Conservation (phyloP, 2,113 vertebrate species). For the Aegithalos caudatus region DNA sequence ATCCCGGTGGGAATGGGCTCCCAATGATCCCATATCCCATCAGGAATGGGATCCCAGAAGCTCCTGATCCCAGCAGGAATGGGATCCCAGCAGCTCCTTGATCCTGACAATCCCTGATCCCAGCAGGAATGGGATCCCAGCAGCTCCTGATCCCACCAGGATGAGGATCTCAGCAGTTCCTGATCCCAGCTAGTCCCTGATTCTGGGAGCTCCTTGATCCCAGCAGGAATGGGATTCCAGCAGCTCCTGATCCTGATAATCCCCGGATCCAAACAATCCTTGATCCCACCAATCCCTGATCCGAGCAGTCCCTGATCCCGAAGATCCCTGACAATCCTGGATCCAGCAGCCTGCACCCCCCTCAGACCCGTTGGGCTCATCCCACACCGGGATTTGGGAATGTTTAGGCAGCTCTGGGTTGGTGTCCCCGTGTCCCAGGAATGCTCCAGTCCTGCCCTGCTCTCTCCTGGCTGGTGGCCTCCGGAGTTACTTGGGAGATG, state of each 20-base stretch:
- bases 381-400: neutral
- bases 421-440: neutral
- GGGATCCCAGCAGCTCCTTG: neutral
- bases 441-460: neutral
- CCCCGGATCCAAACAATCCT: neutral
- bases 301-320: fast-evolving
- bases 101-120: too few species aligned
- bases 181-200: neutral
- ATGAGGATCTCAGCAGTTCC: neutral
- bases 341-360: neutral
- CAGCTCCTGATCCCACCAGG: neutral
- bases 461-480: fast-evolving
- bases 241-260: neutral
- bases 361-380: fast-evolving
- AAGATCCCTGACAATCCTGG: too few species aligned
- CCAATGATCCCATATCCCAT: too few species aligned
- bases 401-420: neutral
- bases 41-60: neutral
- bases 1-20: neutral
- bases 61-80: neutral
- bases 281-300: neutral
- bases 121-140: neutral
- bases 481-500: neutral
- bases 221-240: too few species aligned
- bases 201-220: too few species aligned